Percentiles rank a stretch among this genome's conserved stretches.
Conservation (phyloP, 2,113 vertebrate species). For the Phainopepla nitens region DNA sequence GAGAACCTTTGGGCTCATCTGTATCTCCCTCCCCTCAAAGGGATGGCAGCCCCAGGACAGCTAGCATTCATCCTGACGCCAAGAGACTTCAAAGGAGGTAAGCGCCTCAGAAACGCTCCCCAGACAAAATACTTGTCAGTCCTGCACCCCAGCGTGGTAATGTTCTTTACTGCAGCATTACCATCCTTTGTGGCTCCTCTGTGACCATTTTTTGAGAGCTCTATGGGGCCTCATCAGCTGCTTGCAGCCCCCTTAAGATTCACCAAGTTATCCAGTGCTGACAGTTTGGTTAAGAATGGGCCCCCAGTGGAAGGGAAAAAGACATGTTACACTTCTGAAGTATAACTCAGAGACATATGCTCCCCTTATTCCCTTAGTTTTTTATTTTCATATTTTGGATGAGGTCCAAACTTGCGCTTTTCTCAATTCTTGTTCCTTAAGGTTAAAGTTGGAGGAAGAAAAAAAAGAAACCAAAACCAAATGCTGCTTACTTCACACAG, state of each 20-base stretch:
- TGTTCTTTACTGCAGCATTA: neutral
- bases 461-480: neutral
- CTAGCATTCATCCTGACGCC: constrained; percentile 57
- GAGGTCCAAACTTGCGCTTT: neutral
- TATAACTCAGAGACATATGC: neutral
- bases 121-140: neutral
- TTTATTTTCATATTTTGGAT: neutral
- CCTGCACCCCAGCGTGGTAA: neutral
- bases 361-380: neutral
- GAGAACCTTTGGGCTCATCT: constrained; percentile 66
- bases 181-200: neutral
- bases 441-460: neutral
- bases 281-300: neutral
- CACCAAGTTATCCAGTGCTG: neutral
- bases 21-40: constrained; percentile 66
- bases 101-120: constrained; percentile 59
- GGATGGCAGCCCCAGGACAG: constrained; percentile 64
- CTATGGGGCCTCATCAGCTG: neutral
- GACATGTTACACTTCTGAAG: neutral
- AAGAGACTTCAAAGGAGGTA: constrained; percentile 58
- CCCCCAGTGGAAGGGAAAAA: neutral
- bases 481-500: neutral
- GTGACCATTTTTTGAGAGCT: neutral
- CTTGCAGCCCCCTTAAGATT: neutral
- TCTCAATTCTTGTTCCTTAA: neutral